Percentiles rank a stretch among this genome's conserved stretches.
These are phyloP conservation scores for Lepus americanus DNA, from an alignment of 2,113 vertebrate species.

Conservation along the genomic window DNA sequence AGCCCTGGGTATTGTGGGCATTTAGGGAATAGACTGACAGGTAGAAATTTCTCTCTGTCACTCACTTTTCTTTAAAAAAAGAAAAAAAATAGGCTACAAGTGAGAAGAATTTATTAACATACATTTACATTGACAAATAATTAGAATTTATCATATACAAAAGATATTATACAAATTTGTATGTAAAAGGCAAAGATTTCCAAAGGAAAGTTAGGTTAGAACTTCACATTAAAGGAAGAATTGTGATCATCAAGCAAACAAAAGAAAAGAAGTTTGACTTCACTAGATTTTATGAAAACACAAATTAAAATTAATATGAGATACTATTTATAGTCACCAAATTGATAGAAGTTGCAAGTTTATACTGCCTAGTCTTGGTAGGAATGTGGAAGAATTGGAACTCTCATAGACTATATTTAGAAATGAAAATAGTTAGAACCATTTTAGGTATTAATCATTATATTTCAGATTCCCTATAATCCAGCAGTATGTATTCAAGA, in stretches of 20 bases:
- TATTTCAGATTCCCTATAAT: neutral
- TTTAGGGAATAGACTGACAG: no score
- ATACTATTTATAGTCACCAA: neutral
- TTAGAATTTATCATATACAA: neutral
- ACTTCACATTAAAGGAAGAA: neutral
- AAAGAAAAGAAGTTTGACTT: neutral
- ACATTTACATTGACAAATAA: neutral
- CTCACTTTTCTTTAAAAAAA: no score
- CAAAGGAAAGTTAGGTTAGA: neutral
- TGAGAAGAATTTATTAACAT: neutral
- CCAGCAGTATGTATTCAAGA: neutral
- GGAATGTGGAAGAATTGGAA: neutral
- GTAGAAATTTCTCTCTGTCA: no score
- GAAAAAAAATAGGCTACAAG: neutral
- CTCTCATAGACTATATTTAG: neutral
- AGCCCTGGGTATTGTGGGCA: no score
- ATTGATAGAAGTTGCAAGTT: neutral
- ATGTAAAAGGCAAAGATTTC: conserved; percentile 12
- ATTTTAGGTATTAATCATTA: neutral
- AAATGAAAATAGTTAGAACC: neutral
- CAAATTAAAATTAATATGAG: neutral
- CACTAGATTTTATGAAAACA: neutral
- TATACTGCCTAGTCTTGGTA: neutral
- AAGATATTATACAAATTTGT: neutral
- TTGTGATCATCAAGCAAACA: neutral